phyloP scores from a whole-genome alignment of 1,140 invertebrate genomes.

The Patella vulgata region DNA sequence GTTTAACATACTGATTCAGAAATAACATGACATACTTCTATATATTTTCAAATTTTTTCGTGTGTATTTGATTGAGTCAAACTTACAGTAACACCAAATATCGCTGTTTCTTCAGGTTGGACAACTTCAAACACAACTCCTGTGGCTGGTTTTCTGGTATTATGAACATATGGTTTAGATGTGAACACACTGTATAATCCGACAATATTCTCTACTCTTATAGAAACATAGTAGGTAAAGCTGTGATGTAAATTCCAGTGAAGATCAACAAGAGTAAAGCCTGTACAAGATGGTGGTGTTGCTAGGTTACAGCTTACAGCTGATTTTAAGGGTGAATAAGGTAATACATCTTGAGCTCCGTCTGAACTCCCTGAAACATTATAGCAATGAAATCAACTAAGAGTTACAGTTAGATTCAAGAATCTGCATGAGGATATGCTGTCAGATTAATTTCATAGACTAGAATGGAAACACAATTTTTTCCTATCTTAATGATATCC shows the following conservation, averaged over 20 bases:
- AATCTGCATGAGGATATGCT: too few species aligned
- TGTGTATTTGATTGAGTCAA: too few species aligned
- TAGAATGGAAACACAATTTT: too few species aligned
- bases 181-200: conserved; percentile 10
- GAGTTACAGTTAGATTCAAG: too few species aligned
- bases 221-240: conserved; percentile 26
- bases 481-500: too few species aligned
- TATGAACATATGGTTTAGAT: conserved; percentile 26
- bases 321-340: conserved; percentile 4
- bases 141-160: conserved; percentile 15
- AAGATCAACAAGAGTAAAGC: conserved; percentile 2
- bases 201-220: conserved; percentile 30
- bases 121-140: conserved; percentile 32
- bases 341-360: conserved; percentile 4
- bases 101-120: neutral
- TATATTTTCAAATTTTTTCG: too few species aligned
- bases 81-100: too few species aligned
- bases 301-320: conserved; percentile 19
- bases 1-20: too few species aligned
- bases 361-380: too few species aligned
- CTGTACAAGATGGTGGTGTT: conserved; percentile 19
- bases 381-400: too few species aligned
- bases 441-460: too few species aligned
- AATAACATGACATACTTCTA: too few species aligned
- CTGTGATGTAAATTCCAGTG: conserved; percentile 28